These are phyloP conservation scores for Megaustenia siamemsis DNA, from an alignment of 2,888 invertebrate species.

Conservation along the genomic window DNA sequence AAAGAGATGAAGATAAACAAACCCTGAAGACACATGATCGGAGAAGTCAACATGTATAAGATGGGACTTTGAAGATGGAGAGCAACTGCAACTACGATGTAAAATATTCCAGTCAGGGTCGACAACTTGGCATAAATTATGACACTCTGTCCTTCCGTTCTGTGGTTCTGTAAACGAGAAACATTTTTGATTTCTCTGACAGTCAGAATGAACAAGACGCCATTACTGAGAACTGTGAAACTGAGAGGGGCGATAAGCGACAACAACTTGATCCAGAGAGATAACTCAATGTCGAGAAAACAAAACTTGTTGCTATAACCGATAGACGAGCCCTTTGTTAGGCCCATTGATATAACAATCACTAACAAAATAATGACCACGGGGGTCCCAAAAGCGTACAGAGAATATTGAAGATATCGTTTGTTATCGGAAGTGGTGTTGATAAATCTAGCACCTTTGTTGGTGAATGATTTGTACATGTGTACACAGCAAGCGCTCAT, in stretches of 20 bases:
- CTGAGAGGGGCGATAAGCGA: slow-evolving; percentile 52
- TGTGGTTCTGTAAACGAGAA: slow-evolving; percentile 39
- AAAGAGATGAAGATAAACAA: slow-evolving; percentile 61
- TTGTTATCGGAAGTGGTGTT: slow-evolving; percentile 29
- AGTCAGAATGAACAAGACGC: slow-evolving; percentile 56
- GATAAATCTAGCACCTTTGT: slow-evolving; percentile 33
- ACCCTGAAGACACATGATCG: slow-evolving; percentile 58
- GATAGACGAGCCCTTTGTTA: slow-evolving; percentile 50
- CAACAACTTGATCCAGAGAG: neutral
- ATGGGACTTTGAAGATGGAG: slow-evolving; percentile 11
- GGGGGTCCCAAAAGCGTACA: slow-evolving; percentile 58
- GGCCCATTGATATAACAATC: slow-evolving; percentile 40
- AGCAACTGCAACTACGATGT: slow-evolving; percentile 55
- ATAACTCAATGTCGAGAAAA: slow-evolving; percentile 44
- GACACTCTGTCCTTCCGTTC: slow-evolving; percentile 18
- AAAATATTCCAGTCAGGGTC: slow-evolving; percentile 59
- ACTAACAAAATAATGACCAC: slow-evolving; percentile 52
- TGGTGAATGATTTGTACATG: slow-evolving; percentile 60
- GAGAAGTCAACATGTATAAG: slow-evolving; percentile 21
- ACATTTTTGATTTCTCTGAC: slow-evolving; percentile 51
- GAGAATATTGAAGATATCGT: slow-evolving; percentile 52
- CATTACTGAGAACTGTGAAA: slow-evolving; percentile 51
- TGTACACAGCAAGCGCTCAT: slow-evolving; percentile 62
- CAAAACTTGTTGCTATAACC: slow-evolving; percentile 49
- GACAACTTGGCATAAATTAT: slow-evolving; percentile 59